Conservation (phyloP, 1,140 invertebrate species). For the Samia ricini region DNA sequence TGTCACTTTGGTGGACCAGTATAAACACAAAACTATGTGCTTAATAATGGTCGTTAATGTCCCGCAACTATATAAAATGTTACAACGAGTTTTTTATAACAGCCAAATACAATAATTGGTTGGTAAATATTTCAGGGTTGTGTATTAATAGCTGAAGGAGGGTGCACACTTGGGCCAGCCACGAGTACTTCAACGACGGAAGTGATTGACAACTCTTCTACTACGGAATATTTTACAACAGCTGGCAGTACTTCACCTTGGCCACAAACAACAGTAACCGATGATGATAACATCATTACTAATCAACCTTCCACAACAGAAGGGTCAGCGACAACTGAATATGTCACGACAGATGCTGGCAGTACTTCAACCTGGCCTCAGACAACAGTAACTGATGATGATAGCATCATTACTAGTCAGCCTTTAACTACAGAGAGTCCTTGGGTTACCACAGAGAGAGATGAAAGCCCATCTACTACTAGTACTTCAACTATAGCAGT, state of each 20-base stretch:
- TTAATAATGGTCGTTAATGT: no score
- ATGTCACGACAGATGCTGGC: background rate
- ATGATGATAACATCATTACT: background rate
- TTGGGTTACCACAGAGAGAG: background rate
- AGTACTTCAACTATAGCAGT: background rate
- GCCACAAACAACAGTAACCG: background rate
- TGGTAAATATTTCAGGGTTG: conserved; percentile 16
- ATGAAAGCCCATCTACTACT: background rate
- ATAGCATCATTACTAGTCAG: background rate
- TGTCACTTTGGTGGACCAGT: no score
- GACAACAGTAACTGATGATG: conserved; percentile 2
- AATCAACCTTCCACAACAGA: no score
- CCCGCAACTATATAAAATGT: no score
- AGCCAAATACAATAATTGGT: background rate
- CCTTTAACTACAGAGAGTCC: background rate
- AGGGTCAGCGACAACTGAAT: background rate
- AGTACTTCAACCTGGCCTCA: background rate
- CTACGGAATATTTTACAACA: conserved; percentile 4
- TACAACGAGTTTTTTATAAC: no score
- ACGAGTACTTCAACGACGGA: background rate
- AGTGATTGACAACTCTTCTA: background rate
- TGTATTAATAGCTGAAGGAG: conserved; percentile 17
- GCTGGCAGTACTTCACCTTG: background rate
- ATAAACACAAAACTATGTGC: no score
- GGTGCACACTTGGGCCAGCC: conserved; percentile 13